Conservation (phyloP, 2,113 vertebrate genomes). For the Natator depressus region DNA sequence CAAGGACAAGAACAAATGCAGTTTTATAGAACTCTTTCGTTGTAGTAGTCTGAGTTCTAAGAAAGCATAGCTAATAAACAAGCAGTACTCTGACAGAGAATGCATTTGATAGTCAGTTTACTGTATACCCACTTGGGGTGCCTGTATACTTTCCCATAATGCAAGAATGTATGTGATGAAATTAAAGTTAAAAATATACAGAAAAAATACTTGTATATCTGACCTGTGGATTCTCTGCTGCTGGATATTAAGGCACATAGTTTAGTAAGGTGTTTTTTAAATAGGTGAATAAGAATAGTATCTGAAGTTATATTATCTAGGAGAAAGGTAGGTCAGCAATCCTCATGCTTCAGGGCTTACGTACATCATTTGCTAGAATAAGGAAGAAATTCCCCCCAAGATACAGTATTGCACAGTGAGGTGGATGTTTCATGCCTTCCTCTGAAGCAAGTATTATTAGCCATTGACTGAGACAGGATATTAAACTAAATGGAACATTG, state of each 20-base stretch:
- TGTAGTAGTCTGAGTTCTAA: not conserved
- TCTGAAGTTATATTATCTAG: not conserved
- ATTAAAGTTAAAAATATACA: not conserved
- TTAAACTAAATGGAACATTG: not conserved
- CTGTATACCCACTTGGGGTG: not conserved
- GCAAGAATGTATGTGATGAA: not conserved
- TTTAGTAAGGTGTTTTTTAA: not conserved
- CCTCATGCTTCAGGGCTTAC: not conserved
- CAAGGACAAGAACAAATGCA: not conserved
- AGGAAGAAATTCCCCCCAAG: not conserved
- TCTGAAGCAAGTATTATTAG: not conserved
- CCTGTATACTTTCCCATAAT: not conserved
- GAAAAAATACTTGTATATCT: not conserved
- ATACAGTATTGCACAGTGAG: not conserved
- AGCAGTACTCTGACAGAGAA: not conserved
- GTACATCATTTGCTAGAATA: not conserved
- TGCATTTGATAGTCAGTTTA: not conserved
- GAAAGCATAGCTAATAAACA: not conserved
- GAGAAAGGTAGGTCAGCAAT: not conserved
- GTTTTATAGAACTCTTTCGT: not conserved
- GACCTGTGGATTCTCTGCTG: not conserved
- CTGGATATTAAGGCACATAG: not conserved
- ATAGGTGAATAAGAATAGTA: not conserved
- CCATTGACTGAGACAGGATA: not conserved
- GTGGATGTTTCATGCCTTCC: not conserved